Evolutionary conservation across 1,140 invertebrate genomes (phyloP), one percentile per base, ranked within the genome.

Genomic region (Papilio glaucus): DNA sequence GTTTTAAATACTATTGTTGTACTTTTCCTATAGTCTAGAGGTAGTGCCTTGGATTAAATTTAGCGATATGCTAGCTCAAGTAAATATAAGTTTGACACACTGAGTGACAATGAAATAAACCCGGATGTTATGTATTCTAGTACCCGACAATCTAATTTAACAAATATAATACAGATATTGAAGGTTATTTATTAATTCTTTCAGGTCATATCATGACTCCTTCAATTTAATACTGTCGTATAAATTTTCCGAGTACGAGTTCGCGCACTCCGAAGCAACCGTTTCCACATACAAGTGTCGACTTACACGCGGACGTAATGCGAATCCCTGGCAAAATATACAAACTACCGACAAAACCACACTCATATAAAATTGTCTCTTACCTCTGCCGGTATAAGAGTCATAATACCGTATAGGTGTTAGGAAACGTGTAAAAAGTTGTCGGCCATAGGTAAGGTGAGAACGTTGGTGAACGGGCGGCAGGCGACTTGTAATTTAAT

Each of bases 401-500:
- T 60, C 63, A 38, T 13, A 71, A 72, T 79, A 29, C 63, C 18
- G 61, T 60, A 70, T 65, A 71, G 42, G 13, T 72, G 57, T 72
- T 76, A 60, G 49, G 74, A 72, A 71, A 33, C 49, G 26, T 37
- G 65, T 72, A 73, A 73, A 77, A 78, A 75, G 68, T 67, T 21
- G 68, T 75, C 75, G 69, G 73, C 61, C 39, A 49, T 18, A 39
- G 5, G 84, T 83, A 86, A 88, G 62, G 67, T 78, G 81, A 88
- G 80, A 85, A 77, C 77, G 72, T 63, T 70, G 68, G 82, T 79
- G 82, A 82, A 78, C 77, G 75, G 75, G 75, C 77, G 71, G 78
- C 80, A 67, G 21, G 61, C 5, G 38, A 38, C 37, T 38, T 21
- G 61, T 21, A 63, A 63, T 63, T 63, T 37, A 63, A 63, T 63